Conservation (phyloP, 2,113 vertebrate species). For the Corythornis madagascariensis region DNA sequence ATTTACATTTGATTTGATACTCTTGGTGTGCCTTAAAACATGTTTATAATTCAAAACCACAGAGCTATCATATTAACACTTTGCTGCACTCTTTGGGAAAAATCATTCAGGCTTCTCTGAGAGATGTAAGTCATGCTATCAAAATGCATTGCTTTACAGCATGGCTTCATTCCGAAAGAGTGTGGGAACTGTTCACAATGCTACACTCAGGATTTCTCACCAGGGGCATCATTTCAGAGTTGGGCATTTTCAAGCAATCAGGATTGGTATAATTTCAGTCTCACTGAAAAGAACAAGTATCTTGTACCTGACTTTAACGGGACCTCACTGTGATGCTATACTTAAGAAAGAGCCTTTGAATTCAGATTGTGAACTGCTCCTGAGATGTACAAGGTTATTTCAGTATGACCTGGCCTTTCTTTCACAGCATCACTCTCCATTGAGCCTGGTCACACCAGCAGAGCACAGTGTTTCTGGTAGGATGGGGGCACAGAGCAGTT, state of each 20-base stretch:
- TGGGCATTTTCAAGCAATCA: neutral
- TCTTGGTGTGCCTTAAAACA: conserved; percentile 16
- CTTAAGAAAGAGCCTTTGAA: neutral
- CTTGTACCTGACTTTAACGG: neutral
- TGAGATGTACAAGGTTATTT: neutral
- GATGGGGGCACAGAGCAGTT: neutral
- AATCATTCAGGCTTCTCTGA: neutral
- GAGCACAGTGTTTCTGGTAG: neutral
- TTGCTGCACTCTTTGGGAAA: conserved; percentile 15
- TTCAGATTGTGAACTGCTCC: neutral
- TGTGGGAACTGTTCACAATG: neutral
- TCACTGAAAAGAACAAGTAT: neutral
- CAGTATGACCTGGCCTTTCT: neutral
- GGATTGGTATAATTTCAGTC: neutral
- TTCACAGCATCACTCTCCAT: neutral
- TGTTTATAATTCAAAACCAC: conserved; percentile 13
- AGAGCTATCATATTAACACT: conserved; percentile 14
- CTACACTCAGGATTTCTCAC: neutral
- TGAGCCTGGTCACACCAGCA: fast-evolving
- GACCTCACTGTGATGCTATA: neutral
- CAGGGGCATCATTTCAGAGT: neutral
- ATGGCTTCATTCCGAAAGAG: neutral
- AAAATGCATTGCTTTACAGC: neutral
- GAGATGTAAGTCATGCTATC: neutral
- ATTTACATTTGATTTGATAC: conserved; percentile 40